phyloP scores from a whole-genome alignment of 1,140 invertebrate species.

The Brachionus asplanchnoidis region DNA sequence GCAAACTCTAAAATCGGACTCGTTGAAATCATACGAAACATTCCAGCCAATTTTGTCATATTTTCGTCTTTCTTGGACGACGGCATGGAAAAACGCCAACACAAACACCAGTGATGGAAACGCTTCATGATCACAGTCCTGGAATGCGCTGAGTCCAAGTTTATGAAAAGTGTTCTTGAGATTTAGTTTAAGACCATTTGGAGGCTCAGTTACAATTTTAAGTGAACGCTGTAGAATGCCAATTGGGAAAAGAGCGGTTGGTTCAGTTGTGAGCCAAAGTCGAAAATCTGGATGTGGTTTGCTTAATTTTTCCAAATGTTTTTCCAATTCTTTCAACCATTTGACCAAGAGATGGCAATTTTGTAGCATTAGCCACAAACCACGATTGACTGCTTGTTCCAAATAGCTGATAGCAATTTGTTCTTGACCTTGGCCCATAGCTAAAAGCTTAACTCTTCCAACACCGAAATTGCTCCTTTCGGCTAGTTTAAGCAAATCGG shows the following conservation, averaged over 20 bases:
- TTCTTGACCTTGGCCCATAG: constrained; percentile 81
- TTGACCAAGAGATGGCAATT: constrained; percentile 77
- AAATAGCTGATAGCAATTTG: constrained; percentile 68
- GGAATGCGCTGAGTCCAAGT: constrained; percentile 66
- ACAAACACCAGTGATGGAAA: constrained; percentile 76
- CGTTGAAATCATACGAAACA: constrained; percentile 83
- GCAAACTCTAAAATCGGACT: constrained; percentile 81
- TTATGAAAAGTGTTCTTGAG: constrained; percentile 80
- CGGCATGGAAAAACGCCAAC: constrained; percentile 81
- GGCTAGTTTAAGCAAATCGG: constrained; percentile 78
- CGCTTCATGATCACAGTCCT: constrained; percentile 67
- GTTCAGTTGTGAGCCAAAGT: constrained; percentile 85
- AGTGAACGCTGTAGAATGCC: constrained; percentile 77
- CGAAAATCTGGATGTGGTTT: constrained; percentile 80
- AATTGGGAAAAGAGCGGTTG: constrained; percentile 75
- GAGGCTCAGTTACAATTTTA: constrained; percentile 81
- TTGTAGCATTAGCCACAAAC: constrained; percentile 81
- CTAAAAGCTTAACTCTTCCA: constrained; percentile 73
- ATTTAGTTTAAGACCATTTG: constrained; percentile 80
- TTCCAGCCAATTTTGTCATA: constrained; percentile 91
- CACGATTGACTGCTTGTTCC: constrained; percentile 67
- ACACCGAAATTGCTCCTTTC: constrained; percentile 67
- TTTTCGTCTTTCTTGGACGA: constrained; percentile 78
- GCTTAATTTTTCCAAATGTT: constrained; percentile 69
- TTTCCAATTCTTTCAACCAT: constrained; percentile 75